A percentile compares a stretch with the other conserved stretches of the same genome.
These are phyloP conservation scores for Listrodromus nycthemerus DNA, from an alignment of 2,888 invertebrate genomes.

Conservation along the genomic window DNA sequence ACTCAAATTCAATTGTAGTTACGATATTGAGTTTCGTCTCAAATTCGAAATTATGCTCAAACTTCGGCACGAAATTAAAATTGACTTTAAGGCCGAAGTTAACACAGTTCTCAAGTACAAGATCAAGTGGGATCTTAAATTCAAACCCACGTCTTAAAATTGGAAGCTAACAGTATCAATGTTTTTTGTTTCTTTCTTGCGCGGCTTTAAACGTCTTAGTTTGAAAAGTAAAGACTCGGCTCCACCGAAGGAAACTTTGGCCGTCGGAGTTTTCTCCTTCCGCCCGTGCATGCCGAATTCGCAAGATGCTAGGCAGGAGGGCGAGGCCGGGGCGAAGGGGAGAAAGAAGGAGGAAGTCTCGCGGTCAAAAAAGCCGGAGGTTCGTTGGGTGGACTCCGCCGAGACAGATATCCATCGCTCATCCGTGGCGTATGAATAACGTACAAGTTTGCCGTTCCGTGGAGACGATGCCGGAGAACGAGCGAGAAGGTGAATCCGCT, in stretches of 20 bases:
- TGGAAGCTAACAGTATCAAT: background rate
- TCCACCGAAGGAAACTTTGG: constrained; percentile 46
- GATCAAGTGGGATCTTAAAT: background rate
- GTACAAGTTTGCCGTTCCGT: constrained; percentile 73
- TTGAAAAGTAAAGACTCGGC: background rate
- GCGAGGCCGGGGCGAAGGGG: constrained; percentile 9
- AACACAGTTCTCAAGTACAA: background rate
- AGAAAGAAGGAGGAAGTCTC: constrained; percentile 39
- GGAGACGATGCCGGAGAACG: constrained; percentile 18
- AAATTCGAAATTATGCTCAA: too few species aligned
- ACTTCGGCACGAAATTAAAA: too few species aligned
- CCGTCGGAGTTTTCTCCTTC: constrained; percentile 36
- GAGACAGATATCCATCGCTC: constrained; percentile 78
- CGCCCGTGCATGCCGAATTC: constrained; percentile 2
- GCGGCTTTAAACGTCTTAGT: background rate
- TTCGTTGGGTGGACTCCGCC: constrained; percentile 63
- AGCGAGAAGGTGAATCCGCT: constrained; percentile 20
- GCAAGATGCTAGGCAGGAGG: background rate
- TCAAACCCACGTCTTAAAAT: background rate
- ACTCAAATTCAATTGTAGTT: too few species aligned
- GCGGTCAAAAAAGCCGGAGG: constrained; percentile 51
- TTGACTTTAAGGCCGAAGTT: too few species aligned
- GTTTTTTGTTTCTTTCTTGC: background rate
- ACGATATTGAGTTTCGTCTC: too few species aligned
- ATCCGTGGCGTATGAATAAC: constrained; percentile 78